Base-by-base conservation (phyloP, 2,888 invertebrate genomes). In the Melanostoma scalare region DNA sequence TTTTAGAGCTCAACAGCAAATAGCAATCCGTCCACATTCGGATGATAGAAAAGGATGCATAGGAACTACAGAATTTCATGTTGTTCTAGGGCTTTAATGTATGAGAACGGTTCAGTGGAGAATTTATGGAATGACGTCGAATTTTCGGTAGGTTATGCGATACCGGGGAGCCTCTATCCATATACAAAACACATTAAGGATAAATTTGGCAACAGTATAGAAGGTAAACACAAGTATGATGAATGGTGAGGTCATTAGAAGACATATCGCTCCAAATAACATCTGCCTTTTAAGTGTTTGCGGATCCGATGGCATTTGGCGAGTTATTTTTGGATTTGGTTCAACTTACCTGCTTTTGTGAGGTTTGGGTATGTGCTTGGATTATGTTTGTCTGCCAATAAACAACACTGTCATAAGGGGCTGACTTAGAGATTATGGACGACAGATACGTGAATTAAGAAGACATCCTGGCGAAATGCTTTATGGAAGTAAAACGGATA, bases 141-240 rank as follows among this genome's bases (percentile, higher is more conserved):
- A n/a, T 53, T 46, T 46, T 69, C 38, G 2, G 44, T 8, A 8
- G 3, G 48, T 10, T n/a, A n/a, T 42, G 31, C 46, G 58, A 56
- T 44, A 30, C 72, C 72, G 72, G 46, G 63, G 35, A 65, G 53
- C 46, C 53, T 20, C 53, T 46, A 10, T n/a, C n/a, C 36, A 73
- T 67, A 20, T 20, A 20, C 20, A 1, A 20, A 20, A 0, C 20
- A 20, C 20, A 20, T 20, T 20, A 46, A 67, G 67, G 42, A 78
- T 78, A 52, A 79, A 80, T 80, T 69, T 65, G 48, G 61, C 40
- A 65, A 63, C 56, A 36, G 20, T 20, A 20, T 20, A 20, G 20
- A 20, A 20, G 20, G 20, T 20, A 69, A 69, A 38, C 69, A 74
- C 74, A 80, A 80, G 74, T 80, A 71, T 74, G 68, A 74, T 80